Evolutionary conservation across 2,113 vertebrate genomes (phyloP).

Genomic region (Actenoides hombroni): DNA sequence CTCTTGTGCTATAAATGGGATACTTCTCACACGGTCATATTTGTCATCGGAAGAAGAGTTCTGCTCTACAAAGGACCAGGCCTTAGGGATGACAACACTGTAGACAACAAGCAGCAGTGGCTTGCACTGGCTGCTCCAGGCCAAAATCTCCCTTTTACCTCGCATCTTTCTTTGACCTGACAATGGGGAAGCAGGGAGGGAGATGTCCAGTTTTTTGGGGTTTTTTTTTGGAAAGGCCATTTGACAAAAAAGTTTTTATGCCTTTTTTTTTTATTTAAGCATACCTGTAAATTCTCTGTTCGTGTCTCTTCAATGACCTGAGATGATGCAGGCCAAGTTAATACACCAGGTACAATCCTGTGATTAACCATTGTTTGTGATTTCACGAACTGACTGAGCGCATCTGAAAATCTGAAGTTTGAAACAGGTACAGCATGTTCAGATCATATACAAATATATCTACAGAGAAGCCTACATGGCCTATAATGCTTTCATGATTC

Average conservation of each 20-base stretch:
- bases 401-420: slow-evolving; percentile 80
- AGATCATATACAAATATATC: background rate
- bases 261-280: background rate
- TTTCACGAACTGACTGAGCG: slow-evolving; percentile 82
- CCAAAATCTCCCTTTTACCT: background rate
- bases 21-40: background rate
- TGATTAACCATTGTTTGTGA: slow-evolving; percentile 82
- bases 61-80: background rate
- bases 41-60: background rate
- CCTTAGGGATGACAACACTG: background rate
- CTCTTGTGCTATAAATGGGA: background rate
- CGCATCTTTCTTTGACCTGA: no score
- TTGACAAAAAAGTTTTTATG: background rate
- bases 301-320: slow-evolving; percentile 85
- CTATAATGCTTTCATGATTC: fast-evolving
- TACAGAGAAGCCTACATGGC: background rate
- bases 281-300: slow-evolving; percentile 83
- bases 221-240: background rate
- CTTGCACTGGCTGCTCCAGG: background rate
- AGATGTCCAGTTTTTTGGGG: background rate
- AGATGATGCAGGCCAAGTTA: slow-evolving; percentile 91
- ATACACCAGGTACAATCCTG: slow-evolving; percentile 82
- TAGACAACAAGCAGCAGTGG: background rate
- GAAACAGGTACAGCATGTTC: background rate
- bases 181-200: background rate